These are phyloP conservation scores for Epistrophe grossulariae DNA, from an alignment of 2,888 invertebrate species.

Conservation along the genomic window DNA sequence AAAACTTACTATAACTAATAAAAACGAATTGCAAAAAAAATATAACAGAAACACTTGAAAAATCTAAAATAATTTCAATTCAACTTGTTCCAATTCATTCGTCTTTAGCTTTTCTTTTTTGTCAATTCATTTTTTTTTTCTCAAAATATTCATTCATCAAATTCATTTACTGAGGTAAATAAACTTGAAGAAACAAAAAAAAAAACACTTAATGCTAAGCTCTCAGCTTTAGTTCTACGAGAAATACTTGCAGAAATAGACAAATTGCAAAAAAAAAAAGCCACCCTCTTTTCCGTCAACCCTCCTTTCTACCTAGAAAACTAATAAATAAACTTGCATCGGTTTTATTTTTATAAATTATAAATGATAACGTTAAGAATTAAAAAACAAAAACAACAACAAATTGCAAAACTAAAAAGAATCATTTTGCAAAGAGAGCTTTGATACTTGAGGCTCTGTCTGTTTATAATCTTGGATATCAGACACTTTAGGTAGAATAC, in stretches of 20 bases:
- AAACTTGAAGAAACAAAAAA: constrained; percentile 29
- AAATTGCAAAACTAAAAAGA: constrained; percentile 25
- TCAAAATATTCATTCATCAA: constrained; percentile 29
- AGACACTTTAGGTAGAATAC: constrained; percentile 58
- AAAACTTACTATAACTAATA: too few species aligned
- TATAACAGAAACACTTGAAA: not conserved
- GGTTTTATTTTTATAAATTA: not conserved
- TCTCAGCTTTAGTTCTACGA: constrained; percentile 44
- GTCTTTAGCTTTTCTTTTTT: not conserved
- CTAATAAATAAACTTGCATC: constrained; percentile 39
- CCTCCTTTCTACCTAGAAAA: not conserved
- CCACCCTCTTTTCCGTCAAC: not conserved
- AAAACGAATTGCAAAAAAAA: not conserved
- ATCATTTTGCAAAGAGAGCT: constrained; percentile 59
- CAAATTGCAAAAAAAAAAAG: not conserved
- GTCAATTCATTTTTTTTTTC: not conserved
- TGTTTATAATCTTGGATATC: constrained; percentile 66
- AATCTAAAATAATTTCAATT: not conserved
- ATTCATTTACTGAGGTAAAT: constrained; percentile 42
- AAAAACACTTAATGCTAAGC: constrained; percentile 39
- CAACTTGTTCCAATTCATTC: constrained; percentile 40
- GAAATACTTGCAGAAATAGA: not conserved
- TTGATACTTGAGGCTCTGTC: constrained; percentile 43
- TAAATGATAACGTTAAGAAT: constrained; percentile 38
- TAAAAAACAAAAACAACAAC: constrained; percentile 1